A percentile compares a stretch with the other conserved stretches of the same genome.
Evolutionary conservation across 2,113 vertebrate genomes (phyloP).

Genomic region (Alexandromys fortis): DNA sequence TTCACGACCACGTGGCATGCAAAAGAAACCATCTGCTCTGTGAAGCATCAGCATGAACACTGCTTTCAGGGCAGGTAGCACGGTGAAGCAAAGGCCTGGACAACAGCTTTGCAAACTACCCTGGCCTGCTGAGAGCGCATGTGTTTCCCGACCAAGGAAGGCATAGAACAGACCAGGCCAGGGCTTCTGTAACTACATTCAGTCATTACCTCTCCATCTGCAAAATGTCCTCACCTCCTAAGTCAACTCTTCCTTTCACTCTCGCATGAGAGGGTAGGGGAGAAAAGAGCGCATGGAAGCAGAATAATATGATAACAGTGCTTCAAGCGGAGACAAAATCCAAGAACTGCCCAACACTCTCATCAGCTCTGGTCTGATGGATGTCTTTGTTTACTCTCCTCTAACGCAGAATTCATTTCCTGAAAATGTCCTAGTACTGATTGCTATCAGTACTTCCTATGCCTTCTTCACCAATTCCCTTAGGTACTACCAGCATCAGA

Average conservation of each 20-base stretch:
- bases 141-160: background rate
- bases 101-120: background rate
- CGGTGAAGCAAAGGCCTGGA: slow-evolving; percentile 29
- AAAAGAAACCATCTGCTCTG: slow-evolving; percentile 29
- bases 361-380: background rate
- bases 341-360: background rate
- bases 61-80: background rate
- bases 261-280: background rate
- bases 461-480: background rate
- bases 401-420: background rate
- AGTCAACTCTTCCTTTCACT: background rate
- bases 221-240: background rate
- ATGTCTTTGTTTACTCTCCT: background rate
- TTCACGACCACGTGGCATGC: background rate
- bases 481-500: background rate
- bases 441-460: background rate
- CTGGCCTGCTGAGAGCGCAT: background rate
- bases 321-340: background rate
- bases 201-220: background rate
- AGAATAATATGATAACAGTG: background rate
- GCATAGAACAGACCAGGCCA: background rate
- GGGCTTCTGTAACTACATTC: background rate
- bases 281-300: background rate
- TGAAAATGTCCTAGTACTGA: background rate
- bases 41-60: background rate